Evolutionary conservation across 2,113 vertebrate genomes (phyloP).

Genomic region (Gobius niger): DNA sequence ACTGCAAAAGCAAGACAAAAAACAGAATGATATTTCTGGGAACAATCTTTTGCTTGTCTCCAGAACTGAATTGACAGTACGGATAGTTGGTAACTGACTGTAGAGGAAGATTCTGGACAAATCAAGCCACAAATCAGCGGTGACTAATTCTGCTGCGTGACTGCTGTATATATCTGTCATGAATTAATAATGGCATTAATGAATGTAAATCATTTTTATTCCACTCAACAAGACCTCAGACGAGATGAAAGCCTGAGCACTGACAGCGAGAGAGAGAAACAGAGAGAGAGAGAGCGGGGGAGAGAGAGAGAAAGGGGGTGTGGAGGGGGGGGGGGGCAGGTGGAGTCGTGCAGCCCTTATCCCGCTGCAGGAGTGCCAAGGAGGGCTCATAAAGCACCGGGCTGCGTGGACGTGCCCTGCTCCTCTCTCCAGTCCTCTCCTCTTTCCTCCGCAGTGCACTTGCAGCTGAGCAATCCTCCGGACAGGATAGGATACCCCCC

Average conservation of each 20-base stretch:
- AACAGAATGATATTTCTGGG: too few relatives aligned
- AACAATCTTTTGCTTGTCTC: too few relatives aligned
- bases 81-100: neutral
- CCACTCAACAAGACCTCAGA: slow-evolving; percentile 28
- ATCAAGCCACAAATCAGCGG: neutral
- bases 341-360: slow-evolving; percentile 24
- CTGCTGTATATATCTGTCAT: slow-evolving; percentile 5
- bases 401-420: slow-evolving; percentile 51
- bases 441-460: slow-evolving; percentile 65
- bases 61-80: neutral
- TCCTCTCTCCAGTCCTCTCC: slow-evolving; percentile 24
- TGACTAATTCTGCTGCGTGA: neutral
- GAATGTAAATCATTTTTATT: slow-evolving; percentile 22
- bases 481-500: slow-evolving; percentile 68
- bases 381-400: slow-evolving; percentile 49
- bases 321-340: slow-evolving; percentile 34
- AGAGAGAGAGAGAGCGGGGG: neutral
- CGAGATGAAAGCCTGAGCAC: slow-evolving; percentile 15
- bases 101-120: neutral
- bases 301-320: neutral
- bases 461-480: slow-evolving; percentile 59
- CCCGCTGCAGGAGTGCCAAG: slow-evolving; percentile 46
- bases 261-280: neutral
- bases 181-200: neutral
- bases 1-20: too few relatives aligned